phyloP scores from a whole-genome alignment of 2,888 invertebrate species.

The Acanthosepion pharaonis region DNA sequence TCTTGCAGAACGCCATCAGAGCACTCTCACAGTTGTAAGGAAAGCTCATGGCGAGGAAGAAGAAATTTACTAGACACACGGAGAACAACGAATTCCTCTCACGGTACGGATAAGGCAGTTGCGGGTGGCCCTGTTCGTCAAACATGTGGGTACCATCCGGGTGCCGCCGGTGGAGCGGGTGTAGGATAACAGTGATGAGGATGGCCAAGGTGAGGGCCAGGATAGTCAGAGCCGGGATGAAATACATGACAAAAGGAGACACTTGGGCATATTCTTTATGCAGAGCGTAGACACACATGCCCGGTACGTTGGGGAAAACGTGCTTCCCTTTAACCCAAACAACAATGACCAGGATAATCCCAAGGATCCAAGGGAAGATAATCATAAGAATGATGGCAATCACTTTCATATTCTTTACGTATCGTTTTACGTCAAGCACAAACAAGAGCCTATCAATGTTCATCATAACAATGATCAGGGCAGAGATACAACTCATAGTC shows the following conservation, averaged over 20 bases:
- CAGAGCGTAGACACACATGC: conserved; percentile 44
- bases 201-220: conserved; percentile 44
- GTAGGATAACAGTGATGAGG: conserved; percentile 38
- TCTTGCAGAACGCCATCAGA: conserved; percentile 43
- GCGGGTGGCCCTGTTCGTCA: conserved; percentile 42
- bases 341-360: background rate
- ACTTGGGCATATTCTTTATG: conserved; percentile 43
- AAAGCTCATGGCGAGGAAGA: conserved; percentile 45
- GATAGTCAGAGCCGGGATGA: conserved; percentile 41
- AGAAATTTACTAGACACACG: conserved; percentile 43
- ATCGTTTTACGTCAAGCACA: conserved; percentile 42
- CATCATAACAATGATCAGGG: conserved; percentile 41
- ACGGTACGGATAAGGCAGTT: conserved; percentile 45
- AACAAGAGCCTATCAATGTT: conserved; percentile 39
- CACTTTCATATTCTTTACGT: conserved; percentile 44
- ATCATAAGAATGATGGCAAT: conserved; percentile 46
- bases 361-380: conserved; percentile 42
- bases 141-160: conserved; percentile 34
- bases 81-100: conserved; percentile 40
- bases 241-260: conserved; percentile 45
- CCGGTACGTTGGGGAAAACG: conserved; percentile 17
- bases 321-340: conserved; percentile 39
- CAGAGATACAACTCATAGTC: conserved; percentile 21
- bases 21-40: conserved; percentile 42
- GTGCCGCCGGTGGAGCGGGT: conserved; percentile 37